Percentiles rank a stretch among this genome's conserved stretches.
These are phyloP conservation scores for Drosophila trapezifrons DNA, from an alignment of 1,140 invertebrate genomes.

Conservation along the genomic window DNA sequence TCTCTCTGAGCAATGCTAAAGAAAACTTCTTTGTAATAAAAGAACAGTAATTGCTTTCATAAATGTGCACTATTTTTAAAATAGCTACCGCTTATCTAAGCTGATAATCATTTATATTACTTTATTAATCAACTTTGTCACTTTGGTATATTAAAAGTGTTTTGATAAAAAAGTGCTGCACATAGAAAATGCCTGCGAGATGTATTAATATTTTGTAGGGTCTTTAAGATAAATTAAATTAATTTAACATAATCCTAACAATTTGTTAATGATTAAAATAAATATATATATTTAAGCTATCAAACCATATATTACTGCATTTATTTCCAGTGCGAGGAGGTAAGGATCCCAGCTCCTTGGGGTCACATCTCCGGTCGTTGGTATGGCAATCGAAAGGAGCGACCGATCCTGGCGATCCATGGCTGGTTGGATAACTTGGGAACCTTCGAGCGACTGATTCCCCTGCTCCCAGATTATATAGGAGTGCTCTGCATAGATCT, in stretches of 20 bases:
- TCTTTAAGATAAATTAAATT: not conserved
- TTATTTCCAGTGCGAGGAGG: conserved; percentile 85
- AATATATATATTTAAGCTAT: not conserved
- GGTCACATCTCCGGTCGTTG: conserved; percentile 88
- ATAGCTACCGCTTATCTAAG: not conserved
- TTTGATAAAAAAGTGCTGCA: no score
- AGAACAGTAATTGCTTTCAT: not conserved
- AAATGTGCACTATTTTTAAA: not conserved
- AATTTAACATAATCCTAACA: no score
- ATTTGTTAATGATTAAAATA: no score
- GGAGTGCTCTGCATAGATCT: conserved; percentile 88
- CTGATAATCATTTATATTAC: not conserved
- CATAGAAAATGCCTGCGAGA: no score
- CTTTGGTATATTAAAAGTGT: no score
- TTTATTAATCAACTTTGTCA: not conserved
- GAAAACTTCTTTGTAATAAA: not conserved
- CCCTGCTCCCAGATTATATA: conserved; percentile 86
- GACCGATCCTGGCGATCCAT: conserved; percentile 89
- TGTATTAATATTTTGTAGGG: not conserved
- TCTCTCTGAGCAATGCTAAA: not conserved
- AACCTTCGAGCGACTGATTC: conserved; percentile 88
- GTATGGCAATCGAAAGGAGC: conserved; percentile 87
- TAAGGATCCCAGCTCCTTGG: conserved; percentile 87
- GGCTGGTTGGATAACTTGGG: conserved; percentile 91
- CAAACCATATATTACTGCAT: not conserved